Conservation (phyloP, 92 coral and sea anemone genomes). For the Plumapathes pennacea region DNA sequence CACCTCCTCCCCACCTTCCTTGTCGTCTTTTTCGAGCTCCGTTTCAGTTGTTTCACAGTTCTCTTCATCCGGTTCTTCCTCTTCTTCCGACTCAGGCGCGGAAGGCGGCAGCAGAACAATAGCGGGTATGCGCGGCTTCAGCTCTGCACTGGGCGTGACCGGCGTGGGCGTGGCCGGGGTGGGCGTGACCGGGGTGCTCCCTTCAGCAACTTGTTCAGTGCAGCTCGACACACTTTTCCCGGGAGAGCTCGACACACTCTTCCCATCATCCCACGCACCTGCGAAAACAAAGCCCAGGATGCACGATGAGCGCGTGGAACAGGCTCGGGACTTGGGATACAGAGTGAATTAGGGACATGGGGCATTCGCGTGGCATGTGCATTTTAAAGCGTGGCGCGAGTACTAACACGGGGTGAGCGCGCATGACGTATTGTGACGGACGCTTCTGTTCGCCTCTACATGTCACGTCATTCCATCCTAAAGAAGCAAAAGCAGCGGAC, state of each 20-base stretch:
- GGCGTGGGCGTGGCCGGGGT: background rate
- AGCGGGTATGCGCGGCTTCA: slow-evolving; percentile 53
- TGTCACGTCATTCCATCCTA: no score
- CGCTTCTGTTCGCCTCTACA: no score
- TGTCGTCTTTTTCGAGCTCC: slow-evolving; percentile 39
- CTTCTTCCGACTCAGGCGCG: slow-evolving; percentile 69
- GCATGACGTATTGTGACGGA: no score
- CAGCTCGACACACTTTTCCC: slow-evolving; percentile 26
- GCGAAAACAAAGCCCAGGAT: background rate
- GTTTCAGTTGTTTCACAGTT: slow-evolving; percentile 51
- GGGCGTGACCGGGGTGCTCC: background rate
- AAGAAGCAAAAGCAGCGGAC: no score
- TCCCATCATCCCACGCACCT: slow-evolving; percentile 70
- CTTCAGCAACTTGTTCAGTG: slow-evolving; percentile 18
- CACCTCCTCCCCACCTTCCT: slow-evolving; percentile 4
- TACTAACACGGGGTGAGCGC: no score
- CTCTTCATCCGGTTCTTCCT: slow-evolving; percentile 54
- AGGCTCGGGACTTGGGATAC: no score
- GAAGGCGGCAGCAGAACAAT: slow-evolving; percentile 84
- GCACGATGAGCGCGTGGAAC: no score
- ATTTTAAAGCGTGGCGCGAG: no score
- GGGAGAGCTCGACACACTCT: slow-evolving; percentile 35
- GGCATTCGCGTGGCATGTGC: no score
- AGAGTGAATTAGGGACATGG: no score
- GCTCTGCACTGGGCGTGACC: slow-evolving; percentile 9